Evolutionary conservation across 2,113 vertebrate genomes (phyloP).

Genomic region (Tretioscincus oriximinensis): DNA sequence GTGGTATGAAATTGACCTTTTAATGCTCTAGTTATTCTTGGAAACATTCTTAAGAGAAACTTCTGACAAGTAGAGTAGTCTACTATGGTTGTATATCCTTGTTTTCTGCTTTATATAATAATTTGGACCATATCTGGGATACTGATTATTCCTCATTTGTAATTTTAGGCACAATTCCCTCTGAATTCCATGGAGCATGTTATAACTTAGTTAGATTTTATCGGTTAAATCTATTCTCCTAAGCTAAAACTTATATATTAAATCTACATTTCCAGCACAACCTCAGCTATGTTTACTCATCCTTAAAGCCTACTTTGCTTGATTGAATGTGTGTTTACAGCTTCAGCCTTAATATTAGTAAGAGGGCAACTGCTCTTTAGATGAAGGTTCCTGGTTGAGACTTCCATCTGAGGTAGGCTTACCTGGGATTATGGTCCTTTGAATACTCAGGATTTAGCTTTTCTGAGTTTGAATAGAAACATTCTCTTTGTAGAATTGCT

Average conservation of each 20-base stretch:
- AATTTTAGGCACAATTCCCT: slow-evolving; percentile 24
- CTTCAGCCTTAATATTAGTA: background rate
- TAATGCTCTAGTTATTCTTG: slow-evolving; percentile 36
- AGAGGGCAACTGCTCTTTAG: background rate
- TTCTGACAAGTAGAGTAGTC: slow-evolving; percentile 35
- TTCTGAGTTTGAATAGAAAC: background rate
- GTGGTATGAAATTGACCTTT: slow-evolving; percentile 1
- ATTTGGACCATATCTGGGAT: slow-evolving; percentile 41
- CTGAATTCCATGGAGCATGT: background rate
- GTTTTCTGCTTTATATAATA: slow-evolving; percentile 56
- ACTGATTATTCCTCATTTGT: slow-evolving; percentile 51
- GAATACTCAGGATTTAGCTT: background rate
- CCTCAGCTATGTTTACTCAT: background rate
- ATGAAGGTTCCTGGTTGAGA: background rate
- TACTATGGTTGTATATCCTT: slow-evolving; percentile 15
- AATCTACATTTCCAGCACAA: background rate
- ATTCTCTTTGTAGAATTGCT: background rate
- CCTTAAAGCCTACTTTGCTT: background rate
- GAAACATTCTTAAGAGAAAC: slow-evolving; percentile 42
- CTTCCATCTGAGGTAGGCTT: background rate
- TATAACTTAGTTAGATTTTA: background rate
- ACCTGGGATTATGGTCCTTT: background rate
- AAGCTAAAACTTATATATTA: background rate
- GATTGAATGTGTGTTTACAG: background rate
- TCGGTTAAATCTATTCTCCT: background rate